These are phyloP conservation scores for Tenthredo livida DNA, from an alignment of 2,888 invertebrate genomes.

Conservation along the genomic window DNA sequence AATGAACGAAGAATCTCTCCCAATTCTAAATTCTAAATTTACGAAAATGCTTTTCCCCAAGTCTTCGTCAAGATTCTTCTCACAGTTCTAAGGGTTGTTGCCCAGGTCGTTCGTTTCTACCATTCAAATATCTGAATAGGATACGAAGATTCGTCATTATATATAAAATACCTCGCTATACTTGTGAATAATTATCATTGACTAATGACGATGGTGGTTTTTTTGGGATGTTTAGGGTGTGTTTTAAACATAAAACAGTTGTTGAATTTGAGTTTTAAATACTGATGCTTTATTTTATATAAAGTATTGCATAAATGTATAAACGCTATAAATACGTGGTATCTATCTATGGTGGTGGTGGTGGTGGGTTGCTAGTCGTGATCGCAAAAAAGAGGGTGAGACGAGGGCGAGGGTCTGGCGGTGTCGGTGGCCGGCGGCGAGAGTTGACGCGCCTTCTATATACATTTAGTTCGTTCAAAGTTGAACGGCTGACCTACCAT, in stretches of 20 bases:
- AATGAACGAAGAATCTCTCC: neutral
- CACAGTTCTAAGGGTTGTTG: neutral
- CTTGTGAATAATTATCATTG: neutral
- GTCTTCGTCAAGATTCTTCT: neutral
- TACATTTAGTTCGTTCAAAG: constrained; percentile 77
- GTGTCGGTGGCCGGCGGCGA: constrained; percentile 77
- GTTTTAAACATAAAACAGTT: neutral
- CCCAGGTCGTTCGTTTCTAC: neutral
- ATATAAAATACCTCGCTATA: neutral
- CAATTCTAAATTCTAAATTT: neutral
- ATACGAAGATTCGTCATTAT: no score
- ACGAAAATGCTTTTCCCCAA: neutral
- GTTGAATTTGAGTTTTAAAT: constrained; percentile 73
- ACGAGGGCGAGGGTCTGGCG: constrained; percentile 77
- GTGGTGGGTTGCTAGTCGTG: constrained; percentile 78
- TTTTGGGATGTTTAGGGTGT: neutral
- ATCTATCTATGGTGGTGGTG: constrained; percentile 76
- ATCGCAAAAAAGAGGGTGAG: constrained; percentile 77
- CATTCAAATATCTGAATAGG: neutral
- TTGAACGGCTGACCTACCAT: constrained; percentile 77
- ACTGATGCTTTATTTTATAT: constrained; percentile 79
- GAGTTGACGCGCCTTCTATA: constrained; percentile 78
- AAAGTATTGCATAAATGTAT: constrained; percentile 79
- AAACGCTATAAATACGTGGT: constrained; percentile 79
- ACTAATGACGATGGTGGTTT: neutral